Conservation (phyloP, 2,888 invertebrate species). For the Malthinus seriepunctatus region DNA sequence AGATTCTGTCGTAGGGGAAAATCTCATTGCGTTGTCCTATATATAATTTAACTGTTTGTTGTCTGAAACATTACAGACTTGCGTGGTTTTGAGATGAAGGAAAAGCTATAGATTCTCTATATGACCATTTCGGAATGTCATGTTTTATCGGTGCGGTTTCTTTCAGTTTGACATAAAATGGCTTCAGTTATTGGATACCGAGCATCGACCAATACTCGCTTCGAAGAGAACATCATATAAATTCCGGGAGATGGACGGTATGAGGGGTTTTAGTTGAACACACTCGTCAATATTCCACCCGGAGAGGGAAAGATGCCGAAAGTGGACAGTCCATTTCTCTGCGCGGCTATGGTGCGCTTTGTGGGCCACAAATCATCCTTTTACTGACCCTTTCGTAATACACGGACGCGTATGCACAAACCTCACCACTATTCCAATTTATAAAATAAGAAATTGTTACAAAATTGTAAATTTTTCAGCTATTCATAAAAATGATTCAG, state of each 20-base stretch:
- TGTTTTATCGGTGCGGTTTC: constrained; percentile 54
- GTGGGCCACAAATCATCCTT: constrained; percentile 47
- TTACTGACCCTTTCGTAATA: constrained; percentile 42
- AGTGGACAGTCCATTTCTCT: constrained; percentile 55
- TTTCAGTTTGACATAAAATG: constrained; percentile 53
- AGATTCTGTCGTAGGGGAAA: constrained; percentile 47
- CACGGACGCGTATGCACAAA: constrained; percentile 35
- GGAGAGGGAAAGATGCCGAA: constrained; percentile 43
- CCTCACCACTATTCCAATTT: constrained; percentile 1
- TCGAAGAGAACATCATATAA: constrained; percentile 54
- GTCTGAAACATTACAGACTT: constrained; percentile 31
- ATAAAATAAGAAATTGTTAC: not conserved
- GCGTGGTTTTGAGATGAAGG: constrained; percentile 33
- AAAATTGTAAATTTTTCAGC: not conserved
- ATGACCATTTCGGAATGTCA: constrained; percentile 51
- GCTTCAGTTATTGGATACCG: constrained; percentile 53
- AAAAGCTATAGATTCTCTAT: constrained; percentile 44
- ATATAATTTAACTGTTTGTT: constrained; percentile 44
- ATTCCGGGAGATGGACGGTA: constrained; percentile 52
- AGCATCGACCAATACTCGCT: constrained; percentile 51
- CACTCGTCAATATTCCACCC: constrained; percentile 47
- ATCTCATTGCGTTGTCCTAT: constrained; percentile 49
- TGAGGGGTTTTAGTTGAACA: constrained; percentile 40
- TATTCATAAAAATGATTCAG: not conserved
- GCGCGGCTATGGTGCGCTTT: constrained; percentile 44